phyloP scores from a whole-genome alignment of 2,113 vertebrate species.

The Urocynchramus pylzowi region DNA sequence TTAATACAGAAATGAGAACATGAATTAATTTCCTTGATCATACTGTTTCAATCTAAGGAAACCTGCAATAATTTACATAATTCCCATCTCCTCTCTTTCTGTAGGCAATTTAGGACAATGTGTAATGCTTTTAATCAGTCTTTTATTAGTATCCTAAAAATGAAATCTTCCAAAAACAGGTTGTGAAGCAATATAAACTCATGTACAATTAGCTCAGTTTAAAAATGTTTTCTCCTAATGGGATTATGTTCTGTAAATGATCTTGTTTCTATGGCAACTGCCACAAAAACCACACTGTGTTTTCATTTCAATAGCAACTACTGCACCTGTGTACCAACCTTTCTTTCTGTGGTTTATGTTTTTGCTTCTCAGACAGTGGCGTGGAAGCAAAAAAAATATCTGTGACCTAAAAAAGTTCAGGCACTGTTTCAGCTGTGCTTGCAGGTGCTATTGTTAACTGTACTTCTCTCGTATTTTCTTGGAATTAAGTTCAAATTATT shows the following conservation, averaged over 20 bases:
- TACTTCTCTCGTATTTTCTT: background rate
- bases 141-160: slow-evolving; percentile 64
- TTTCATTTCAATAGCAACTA: slow-evolving; percentile 55
- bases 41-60: slow-evolving; percentile 3
- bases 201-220: slow-evolving; percentile 71
- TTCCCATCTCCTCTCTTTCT: slow-evolving; percentile 28
- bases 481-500: background rate
- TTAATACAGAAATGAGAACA: slow-evolving; percentile 1
- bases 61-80: slow-evolving; percentile 57
- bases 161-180: slow-evolving; percentile 62
- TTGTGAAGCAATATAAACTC: slow-evolving; percentile 67
- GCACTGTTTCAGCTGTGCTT: background rate
- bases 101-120: slow-evolving; percentile 60
- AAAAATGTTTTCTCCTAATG: slow-evolving; percentile 71
- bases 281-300: slow-evolving; percentile 62
- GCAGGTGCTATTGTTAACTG: background rate
- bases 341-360: slow-evolving; percentile 41
- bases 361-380: background rate
- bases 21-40: slow-evolving; percentile 32
- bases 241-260: slow-evolving; percentile 74
- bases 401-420: slow-evolving; percentile 34
- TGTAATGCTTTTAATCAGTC: slow-evolving; percentile 41
- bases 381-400: background rate
- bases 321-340: slow-evolving; percentile 70
- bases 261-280: slow-evolving; percentile 69